These are phyloP conservation scores for Coptodon bakossiorum DNA, from an alignment of 2,113 vertebrate species.

Conservation along the genomic window DNA sequence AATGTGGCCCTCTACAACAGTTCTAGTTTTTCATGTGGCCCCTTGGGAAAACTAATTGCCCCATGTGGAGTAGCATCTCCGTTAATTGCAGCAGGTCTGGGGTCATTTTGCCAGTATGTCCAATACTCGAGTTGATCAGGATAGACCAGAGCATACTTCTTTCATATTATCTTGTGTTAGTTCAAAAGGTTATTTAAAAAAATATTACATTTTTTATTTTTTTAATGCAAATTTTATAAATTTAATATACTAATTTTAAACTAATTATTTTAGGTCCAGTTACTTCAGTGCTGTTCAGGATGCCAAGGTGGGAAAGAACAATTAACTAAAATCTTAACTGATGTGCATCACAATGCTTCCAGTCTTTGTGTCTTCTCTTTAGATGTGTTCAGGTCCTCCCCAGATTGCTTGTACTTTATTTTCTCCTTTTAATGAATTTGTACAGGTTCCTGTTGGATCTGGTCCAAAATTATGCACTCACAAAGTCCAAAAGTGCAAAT, in stretches of 20 bases:
- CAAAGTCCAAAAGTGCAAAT: not conserved
- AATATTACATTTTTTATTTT: accelerated
- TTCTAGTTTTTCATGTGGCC: not conserved
- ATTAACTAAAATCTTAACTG: not conserved
- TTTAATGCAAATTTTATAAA: not conserved
- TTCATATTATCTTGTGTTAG: not conserved
- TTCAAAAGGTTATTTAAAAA: too few species aligned
- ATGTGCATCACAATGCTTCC: not conserved
- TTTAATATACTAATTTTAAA: not conserved
- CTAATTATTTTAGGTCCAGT: accelerated
- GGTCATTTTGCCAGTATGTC: not conserved
- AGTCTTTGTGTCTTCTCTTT: not conserved
- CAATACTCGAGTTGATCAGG: not conserved
- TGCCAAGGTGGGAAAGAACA: not conserved
- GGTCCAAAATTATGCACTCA: not conserved
- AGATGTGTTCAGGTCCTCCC: not conserved
- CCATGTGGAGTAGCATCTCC: not conserved
- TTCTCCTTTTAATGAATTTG: not conserved
- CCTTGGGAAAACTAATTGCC: not conserved
- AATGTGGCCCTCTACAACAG: not conserved
- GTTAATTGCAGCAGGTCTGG: not conserved
- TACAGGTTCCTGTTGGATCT: not conserved
- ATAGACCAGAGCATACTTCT: not conserved
- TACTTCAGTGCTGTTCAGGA: not conserved
- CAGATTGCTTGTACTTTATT: not conserved